Base-by-base conservation (phyloP, 2,113 vertebrate genomes). In the Hiodon alosoides region DNA sequence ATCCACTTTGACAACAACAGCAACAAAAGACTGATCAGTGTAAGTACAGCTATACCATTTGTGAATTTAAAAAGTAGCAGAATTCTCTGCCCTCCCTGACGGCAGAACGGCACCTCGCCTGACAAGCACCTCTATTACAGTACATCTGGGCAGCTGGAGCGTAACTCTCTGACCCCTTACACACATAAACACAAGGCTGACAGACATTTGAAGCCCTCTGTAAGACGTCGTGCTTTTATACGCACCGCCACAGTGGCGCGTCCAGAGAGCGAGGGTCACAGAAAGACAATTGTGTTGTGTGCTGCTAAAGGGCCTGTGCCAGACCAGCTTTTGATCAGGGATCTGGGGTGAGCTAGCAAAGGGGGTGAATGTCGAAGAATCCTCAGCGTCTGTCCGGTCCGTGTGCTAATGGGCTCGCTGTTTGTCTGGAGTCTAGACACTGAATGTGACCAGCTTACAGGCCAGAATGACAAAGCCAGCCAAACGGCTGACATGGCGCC, bases 301-400 rank as follows among this genome's bases (percentile, higher is more conserved):
- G 58, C 48, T 55, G 5, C 58, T 61, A 47, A 46, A 61, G 67
- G 66, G 6, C 31, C 6, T 31, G 51, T n/a, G 8, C 7, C 47
- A n/a, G 31, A 48, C 10, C 5, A 72, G 62, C 62, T 57, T 65
- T 53, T 77, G 47, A 50, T 77, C 31, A 77, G 60, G 60, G 75
- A 9, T 61, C 52, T 16, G 31, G 59, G 58, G 55, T 55, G 31
- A 55, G 75, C 14, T 16, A 52, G 48, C 61, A 64, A 46, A 31
- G 51, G 61, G 7, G 10, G 17, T n/a, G 60, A 50, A 69, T n/a
- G 51, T 54, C 48, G 11, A 13, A 52, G 61, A 17, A 7, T 16
- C 0, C 8, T 5, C 2, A 13, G 47, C 72, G 53, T 50, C 61
- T 67, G 17, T 50, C 17, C 46, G 64, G 5, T 46, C 17, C 50